phyloP scores from a whole-genome alignment of 2,113 vertebrate genomes.

The Mustelus asterias region DNA sequence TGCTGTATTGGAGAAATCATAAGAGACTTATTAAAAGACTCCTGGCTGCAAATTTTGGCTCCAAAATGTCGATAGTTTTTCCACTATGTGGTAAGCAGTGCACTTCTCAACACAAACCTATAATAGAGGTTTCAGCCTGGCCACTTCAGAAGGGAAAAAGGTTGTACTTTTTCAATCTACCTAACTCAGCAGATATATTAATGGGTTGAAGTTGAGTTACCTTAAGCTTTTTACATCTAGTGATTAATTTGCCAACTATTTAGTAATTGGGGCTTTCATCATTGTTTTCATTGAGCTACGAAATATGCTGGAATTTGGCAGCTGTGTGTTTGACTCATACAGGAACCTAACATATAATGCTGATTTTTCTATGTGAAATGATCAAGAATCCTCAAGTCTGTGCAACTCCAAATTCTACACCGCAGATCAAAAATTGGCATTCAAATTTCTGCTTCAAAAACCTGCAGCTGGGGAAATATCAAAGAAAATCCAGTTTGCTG shows the following conservation, averaged over 20 bases:
- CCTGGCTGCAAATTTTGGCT: not conserved
- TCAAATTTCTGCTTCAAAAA: conserved; percentile 5
- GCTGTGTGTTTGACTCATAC: not conserved
- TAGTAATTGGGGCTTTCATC: not conserved
- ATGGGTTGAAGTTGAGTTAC: not conserved
- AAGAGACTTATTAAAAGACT: not conserved
- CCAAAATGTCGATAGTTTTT: not conserved
- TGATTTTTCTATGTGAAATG: not conserved
- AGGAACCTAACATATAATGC: not conserved
- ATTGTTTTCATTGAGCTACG: not conserved
- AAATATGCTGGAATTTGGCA: not conserved
- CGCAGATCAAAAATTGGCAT: not conserved
- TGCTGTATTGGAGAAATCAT: not conserved
- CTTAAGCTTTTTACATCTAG: not conserved
- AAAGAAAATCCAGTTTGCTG: not conserved
- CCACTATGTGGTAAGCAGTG: not conserved
- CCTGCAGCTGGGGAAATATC: not conserved
- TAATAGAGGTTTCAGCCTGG: not conserved
- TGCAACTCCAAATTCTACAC: not conserved
- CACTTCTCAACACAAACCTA: not conserved
- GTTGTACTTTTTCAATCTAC: not conserved
- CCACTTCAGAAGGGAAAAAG: not conserved
- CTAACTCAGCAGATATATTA: not conserved
- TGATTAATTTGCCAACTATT: not conserved
- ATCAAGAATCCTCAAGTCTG: not conserved